A percentile compares a stretch with the other conserved stretches of the same genome.
phyloP scores from a whole-genome alignment of 2,797 vertebrate species.

The Peromyscus nudipes region DNA sequence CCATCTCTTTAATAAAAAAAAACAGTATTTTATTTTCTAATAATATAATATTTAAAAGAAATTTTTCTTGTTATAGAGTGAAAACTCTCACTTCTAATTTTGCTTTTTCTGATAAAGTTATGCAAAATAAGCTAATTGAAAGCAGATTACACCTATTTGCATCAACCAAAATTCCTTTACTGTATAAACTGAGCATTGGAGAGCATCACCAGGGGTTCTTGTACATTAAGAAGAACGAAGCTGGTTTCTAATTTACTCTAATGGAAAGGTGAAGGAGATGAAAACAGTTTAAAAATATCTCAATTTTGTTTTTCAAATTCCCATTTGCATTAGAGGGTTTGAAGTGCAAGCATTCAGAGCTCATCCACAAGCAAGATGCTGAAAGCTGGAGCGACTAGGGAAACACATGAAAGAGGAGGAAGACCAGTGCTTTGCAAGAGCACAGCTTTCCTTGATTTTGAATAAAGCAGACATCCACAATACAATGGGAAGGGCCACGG shows the following conservation, averaged over 20 bases:
- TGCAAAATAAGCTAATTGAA: not conserved
- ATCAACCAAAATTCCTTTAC: not conserved
- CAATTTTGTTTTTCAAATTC: not conserved
- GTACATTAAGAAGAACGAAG: not conserved
- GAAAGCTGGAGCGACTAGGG: not conserved
- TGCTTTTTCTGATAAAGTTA: not conserved
- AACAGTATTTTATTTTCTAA: not conserved
- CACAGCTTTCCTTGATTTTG: not conserved
- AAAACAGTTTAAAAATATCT: not conserved
- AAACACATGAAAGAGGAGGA: constrained; percentile 7
- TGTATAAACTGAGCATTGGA: not conserved
- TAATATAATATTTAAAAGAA: not conserved
- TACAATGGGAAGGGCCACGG: not conserved
- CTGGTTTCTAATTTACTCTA: not conserved
- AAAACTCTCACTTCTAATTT: not conserved
- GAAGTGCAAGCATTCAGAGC: not conserved
- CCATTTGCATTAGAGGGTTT: constrained; percentile 19
- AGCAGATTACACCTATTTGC: not conserved
- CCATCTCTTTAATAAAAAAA: not conserved
- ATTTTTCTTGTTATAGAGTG: not conserved
- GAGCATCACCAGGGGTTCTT: not conserved
- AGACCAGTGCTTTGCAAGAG: not conserved
- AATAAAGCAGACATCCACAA: not conserved
- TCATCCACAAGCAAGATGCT: not conserved
- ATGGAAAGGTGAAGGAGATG: not conserved